These are phyloP conservation scores for Marasmarcha lunaedactyla DNA, from an alignment of 2,888 invertebrate genomes.

Conservation along the genomic window DNA sequence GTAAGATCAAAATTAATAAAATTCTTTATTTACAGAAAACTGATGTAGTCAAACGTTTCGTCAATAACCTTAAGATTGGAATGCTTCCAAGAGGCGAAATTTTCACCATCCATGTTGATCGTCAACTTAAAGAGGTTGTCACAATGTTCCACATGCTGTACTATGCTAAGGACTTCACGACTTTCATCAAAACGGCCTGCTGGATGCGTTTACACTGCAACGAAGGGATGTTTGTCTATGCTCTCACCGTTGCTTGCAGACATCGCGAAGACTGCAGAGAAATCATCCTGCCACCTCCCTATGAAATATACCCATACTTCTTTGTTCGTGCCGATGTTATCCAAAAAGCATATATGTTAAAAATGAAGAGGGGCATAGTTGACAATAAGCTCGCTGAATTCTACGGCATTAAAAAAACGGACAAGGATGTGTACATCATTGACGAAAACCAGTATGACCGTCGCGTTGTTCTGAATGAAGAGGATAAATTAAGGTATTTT, in stretches of 20 bases:
- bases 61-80: conserved; percentile 62
- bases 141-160: conserved; percentile 64
- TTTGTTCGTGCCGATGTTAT: conserved; percentile 77
- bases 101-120: conserved; percentile 58
- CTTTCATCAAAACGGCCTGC: conserved; percentile 59
- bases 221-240: conserved; percentile 71
- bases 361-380: conserved; percentile 55
- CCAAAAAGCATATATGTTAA: conserved; percentile 61
- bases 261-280: conserved; percentile 63
- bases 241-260: conserved; percentile 60
- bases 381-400: conserved; percentile 62
- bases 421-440: conserved; percentile 69
- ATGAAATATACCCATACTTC: conserved; percentile 74
- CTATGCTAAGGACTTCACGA: conserved; percentile 63
- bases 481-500: conserved; percentile 73
- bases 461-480: conserved; percentile 61
- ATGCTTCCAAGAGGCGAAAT: conserved; percentile 67
- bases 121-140: conserved; percentile 61
- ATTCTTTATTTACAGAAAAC: conserved; percentile 45
- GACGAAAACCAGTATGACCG: conserved; percentile 75
- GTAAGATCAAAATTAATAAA: background rate
- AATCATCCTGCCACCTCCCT: conserved; percentile 65
- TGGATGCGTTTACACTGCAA: conserved; percentile 66
- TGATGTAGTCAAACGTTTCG: conserved; percentile 70
- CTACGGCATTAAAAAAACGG: conserved; percentile 58